Conservation (phyloP, 2,888 invertebrate genomes). For the Euplexia lucipara region DNA sequence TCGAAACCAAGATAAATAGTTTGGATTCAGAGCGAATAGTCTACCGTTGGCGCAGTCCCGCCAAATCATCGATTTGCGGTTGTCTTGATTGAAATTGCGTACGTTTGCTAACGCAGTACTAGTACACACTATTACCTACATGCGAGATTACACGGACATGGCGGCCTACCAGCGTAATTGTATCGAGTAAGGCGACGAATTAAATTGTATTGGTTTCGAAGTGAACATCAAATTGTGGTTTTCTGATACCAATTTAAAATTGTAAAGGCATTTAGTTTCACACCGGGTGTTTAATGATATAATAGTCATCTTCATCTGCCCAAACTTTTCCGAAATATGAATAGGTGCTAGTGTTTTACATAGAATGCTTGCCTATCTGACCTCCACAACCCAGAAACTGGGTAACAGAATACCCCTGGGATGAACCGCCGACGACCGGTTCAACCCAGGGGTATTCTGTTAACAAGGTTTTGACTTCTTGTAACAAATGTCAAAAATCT, state of each 20-base stretch:
- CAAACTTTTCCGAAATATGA: too few relatives aligned
- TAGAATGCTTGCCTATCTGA: too few relatives aligned
- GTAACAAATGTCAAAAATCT: too few relatives aligned
- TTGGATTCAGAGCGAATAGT: constrained; percentile 52
- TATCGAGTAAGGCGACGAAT: constrained; percentile 17
- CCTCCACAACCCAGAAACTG: too few relatives aligned
- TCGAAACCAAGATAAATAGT: constrained; percentile 31
- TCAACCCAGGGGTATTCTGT: too few relatives aligned
- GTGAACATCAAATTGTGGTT: not conserved
- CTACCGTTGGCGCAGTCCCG: constrained; percentile 36
- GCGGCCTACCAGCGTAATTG: constrained; percentile 8
- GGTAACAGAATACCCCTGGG: too few relatives aligned
- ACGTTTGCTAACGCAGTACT: constrained; percentile 46
- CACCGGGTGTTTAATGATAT: too few relatives aligned
- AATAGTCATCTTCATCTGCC: too few relatives aligned
- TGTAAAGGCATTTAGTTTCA: too few relatives aligned
- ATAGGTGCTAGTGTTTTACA: too few relatives aligned
- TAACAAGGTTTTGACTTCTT: too few relatives aligned
- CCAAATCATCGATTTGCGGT: constrained; percentile 63
- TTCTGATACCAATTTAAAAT: constrained; percentile 8
- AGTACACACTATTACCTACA: constrained; percentile 31
- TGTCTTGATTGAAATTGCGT: constrained; percentile 63
- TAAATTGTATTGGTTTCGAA: constrained; percentile 13
- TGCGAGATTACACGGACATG: constrained; percentile 30
- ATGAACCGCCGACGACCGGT: too few relatives aligned